Conservation (phyloP, 1,140 invertebrate genomes). For the Grapholita molesta region DNA sequence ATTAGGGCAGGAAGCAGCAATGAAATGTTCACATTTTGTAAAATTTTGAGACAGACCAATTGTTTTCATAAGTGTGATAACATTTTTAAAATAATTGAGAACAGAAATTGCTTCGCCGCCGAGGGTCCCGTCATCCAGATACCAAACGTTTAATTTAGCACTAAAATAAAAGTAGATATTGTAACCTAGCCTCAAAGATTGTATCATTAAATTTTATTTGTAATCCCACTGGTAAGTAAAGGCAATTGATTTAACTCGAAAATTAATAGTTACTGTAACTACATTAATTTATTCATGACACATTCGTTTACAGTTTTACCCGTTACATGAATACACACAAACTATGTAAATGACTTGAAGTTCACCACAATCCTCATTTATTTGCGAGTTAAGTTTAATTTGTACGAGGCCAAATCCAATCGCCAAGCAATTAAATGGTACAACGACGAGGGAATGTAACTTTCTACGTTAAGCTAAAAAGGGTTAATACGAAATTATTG, state of each 20-base stretch:
- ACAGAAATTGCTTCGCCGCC: too few relatives aligned
- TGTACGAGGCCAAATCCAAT: slow-evolving; percentile 4
- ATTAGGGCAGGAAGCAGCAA: too few relatives aligned
- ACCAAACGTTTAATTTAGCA: too few relatives aligned
- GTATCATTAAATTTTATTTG: too few relatives aligned
- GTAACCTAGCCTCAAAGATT: too few relatives aligned
- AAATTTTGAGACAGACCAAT: too few relatives aligned
- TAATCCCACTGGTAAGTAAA: too few relatives aligned
- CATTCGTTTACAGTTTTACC: not conserved
- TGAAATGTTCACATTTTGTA: too few relatives aligned
- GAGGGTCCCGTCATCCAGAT: too few relatives aligned
- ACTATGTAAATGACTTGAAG: not conserved
- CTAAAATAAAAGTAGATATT: too few relatives aligned
- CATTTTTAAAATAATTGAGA: too few relatives aligned
- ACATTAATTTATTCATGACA: not conserved
- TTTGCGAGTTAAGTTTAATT: slow-evolving; percentile 7
- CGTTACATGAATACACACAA: not conserved
- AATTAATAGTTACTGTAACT: not conserved
- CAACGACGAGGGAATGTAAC: slow-evolving; percentile 10
- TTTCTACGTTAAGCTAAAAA: slow-evolving; percentile 13
- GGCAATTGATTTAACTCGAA: not conserved
- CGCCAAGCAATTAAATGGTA: slow-evolving; percentile 11
- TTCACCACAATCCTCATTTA: not conserved
- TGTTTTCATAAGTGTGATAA: too few relatives aligned
- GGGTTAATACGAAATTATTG: slow-evolving; percentile 8